These are phyloP conservation scores for Cassiopea andromeda DNA, from an alignment of 30 jellyfish, hydroid and myxozoan species.

Conservation along the genomic window DNA sequence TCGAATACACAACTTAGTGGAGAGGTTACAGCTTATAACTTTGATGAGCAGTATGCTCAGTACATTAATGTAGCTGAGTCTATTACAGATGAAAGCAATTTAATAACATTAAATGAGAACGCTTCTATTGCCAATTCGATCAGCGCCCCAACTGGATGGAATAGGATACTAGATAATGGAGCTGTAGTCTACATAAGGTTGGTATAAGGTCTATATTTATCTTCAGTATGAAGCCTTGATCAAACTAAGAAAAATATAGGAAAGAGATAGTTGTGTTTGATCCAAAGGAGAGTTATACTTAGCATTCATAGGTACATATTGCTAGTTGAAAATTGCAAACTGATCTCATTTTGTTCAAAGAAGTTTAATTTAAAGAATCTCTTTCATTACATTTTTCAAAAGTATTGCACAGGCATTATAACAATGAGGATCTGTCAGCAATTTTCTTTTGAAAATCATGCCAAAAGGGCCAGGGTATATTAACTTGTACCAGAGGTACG, in stretches of 20 bases:
- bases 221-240: neutral
- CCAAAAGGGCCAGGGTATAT: too few species aligned
- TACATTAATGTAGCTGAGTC: neutral
- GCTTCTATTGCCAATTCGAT: neutral
- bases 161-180: slow-evolving; percentile 25
- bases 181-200: slow-evolving; percentile 20
- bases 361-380: too few species aligned
- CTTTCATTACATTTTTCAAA: too few species aligned
- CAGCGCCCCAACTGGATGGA: slow-evolving; percentile 24
- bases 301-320: neutral
- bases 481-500: too few species aligned
- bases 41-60: neutral
- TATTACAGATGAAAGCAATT: neutral
- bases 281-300: neutral
- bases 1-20: neutral
- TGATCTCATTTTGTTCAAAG: too few species aligned
- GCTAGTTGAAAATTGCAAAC: too few species aligned
- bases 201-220: neutral
- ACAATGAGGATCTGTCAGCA: too few species aligned
- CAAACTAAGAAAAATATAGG: too few species aligned
- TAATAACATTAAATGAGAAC: neutral
- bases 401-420: too few species aligned
- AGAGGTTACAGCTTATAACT: neutral
- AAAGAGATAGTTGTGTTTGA: neutral
- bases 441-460: too few species aligned